These are phyloP conservation scores for Brenthis daphne DNA, from an alignment of 2,888 invertebrate species.

Conservation along the genomic window DNA sequence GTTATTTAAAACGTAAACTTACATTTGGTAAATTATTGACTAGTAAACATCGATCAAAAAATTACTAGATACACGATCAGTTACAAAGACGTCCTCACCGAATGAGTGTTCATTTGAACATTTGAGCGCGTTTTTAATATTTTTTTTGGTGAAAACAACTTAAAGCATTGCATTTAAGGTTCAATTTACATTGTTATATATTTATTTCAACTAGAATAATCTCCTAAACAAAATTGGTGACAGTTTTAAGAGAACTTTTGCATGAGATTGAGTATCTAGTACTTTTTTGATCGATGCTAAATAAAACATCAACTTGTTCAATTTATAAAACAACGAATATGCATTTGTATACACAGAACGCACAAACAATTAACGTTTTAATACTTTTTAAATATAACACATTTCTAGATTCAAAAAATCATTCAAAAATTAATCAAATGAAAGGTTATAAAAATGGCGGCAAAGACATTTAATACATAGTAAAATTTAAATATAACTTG, in stretches of 20 bases:
- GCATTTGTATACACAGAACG: neutral
- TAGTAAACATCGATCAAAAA: constrained; percentile 30
- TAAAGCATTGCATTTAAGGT: no score
- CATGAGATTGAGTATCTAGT: no score
- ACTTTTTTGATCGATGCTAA: no score
- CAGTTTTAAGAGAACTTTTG: no score
- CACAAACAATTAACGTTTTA: neutral
- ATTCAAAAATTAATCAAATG: neutral
- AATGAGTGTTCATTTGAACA: no score
- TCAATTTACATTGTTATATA: no score
- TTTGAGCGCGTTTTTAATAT: no score
- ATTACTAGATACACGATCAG: no score
- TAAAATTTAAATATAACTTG: neutral
- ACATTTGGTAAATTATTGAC: constrained; percentile 43
- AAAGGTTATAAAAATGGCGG: neutral
- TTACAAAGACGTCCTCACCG: no score
- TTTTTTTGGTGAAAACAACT: no score
- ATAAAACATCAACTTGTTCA: constrained; percentile 21
- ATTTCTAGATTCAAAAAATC: neutral
- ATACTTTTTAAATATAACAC: neutral
- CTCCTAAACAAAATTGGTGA: no score
- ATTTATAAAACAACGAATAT: constrained; percentile 19
- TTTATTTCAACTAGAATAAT: no score
- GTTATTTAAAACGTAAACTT: constrained; percentile 5
- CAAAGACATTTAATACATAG: neutral